Base-by-base conservation (phyloP, 1,140 invertebrate genomes). In the Atta texana region DNA sequence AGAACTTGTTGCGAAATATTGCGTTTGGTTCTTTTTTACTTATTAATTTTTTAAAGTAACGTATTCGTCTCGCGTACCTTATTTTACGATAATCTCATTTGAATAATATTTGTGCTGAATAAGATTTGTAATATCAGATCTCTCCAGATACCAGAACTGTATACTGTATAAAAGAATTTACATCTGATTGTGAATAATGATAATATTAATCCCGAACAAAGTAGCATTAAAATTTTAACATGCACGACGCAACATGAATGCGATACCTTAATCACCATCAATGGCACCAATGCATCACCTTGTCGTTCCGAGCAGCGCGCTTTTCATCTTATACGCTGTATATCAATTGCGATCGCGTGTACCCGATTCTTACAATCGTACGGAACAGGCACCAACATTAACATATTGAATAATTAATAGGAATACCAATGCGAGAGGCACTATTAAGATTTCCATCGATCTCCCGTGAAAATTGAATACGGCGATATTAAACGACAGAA, bases 391-490 rank as follows among this genome's bases (percentile, higher is more conserved):
- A 21, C 28, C 61, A 34, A 16, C 80, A 74, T 75, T 84, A 84
- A 74, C 80, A 61, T 82, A 61, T 31, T 84, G 55, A 61, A 84
- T 75, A 84, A 71, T 6, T 31, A 61, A 82, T 49, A 24, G 16
- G 24, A 49, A 81, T 28, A 14, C 51, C 53, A 21, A 21, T 12
- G 55, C 39, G 34, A 69, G 31, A 10, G 55, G 18, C 68, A 55
- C 31, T 51, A 63, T 75, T 84, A 34, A 84, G 69, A 61, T 63
- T 84, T 84, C 39, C 80, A 82, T 72, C 69, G 69, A 59, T 61
- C 80, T 84, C 14, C 55, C 69, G 28, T 63, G 69, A 75, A 84
- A 84, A 84, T 80, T 68, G 63, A 69, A 80, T 84, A 71, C 10
- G 44, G 68, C 28, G 63, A 69, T 28, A 74, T 49, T 82, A 82